phyloP scores from a whole-genome alignment of 2,113 vertebrate genomes.

The Mirounga angustirostris region DNA sequence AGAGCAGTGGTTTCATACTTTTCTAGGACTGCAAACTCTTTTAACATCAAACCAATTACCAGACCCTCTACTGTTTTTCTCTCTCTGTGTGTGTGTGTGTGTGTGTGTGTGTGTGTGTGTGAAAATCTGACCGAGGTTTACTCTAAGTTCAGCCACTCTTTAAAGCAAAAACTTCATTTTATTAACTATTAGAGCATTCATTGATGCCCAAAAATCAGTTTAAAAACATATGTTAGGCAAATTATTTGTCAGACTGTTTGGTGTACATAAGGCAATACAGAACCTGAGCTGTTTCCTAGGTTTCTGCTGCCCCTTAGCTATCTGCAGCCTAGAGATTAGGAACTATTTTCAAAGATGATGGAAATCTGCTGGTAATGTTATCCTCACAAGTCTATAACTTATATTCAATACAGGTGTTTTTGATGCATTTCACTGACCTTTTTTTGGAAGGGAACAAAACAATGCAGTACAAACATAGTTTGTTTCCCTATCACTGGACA shows the following conservation, averaged over 20 bases:
- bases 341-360: background rate
- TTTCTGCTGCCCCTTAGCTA: background rate
- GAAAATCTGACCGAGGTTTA: background rate
- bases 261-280: background rate
- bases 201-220: background rate
- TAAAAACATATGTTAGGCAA: background rate
- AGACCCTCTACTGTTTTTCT: background rate
- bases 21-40: background rate
- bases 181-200: background rate
- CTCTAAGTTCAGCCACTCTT: conserved; percentile 21
- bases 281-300: background rate
- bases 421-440: background rate
- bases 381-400: background rate
- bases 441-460: background rate
- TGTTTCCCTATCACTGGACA: background rate
- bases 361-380: background rate
- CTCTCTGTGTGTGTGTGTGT: background rate
- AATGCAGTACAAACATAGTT: background rate
- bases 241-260: background rate
- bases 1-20: background rate
- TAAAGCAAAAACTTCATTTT: background rate
- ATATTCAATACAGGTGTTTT: background rate
- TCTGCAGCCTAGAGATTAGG: background rate
- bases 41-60: conserved; percentile 8
- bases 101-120: background rate